Base-by-base conservation (phyloP, 2,888 invertebrate genomes). In the Monoplex corrugatus region DNA sequence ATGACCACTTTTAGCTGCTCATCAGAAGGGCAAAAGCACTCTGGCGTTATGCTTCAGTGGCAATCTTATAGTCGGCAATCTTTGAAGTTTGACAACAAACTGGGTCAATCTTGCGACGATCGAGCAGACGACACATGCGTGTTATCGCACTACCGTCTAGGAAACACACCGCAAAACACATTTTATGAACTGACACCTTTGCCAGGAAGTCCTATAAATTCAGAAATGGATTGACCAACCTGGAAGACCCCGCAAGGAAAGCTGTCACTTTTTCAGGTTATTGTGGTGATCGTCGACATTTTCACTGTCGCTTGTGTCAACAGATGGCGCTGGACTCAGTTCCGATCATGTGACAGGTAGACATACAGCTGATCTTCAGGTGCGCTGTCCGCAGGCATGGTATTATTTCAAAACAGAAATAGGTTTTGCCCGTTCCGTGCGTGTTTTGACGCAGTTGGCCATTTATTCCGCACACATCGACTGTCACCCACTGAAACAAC, bases 271-370 rank as follows among this genome's bases (percentile, higher is more conserved):
- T 28, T 6, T 32, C 23, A n/a, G 32, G 44, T 35, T 63, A n/a
- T 40, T 23, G 78, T 78, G 78, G 19, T 78, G 5, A 16, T 8
- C 40, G 78, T 78, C 87, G 87, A 87, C 87, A 87, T 87, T 80
- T 63, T 80, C 63, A 43, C 50, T 82, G 87, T 87, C 87, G 68
- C 80, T n/a, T 35, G 45, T 82, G 83, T 50, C 82, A 38, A 38
- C 35, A 87, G 87, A 43, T 80, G 87, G 87, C 87, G 87, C 87
- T 63, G 38, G 19, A 32, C 32, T 40, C 68, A 63, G 87, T 82
- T 87, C 83, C 87, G 87, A 87, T 87, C 87, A 87, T 87, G 87
- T 87, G 87, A 87, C 87, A 87, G 87, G 87, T 87, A 68, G 43
- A 83, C 43, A 28, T 83, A 80, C 82, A 87, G 87, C 82, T 87